phyloP scores from a whole-genome alignment of 1,140 invertebrate species.

The Cotesia glomerata region DNA sequence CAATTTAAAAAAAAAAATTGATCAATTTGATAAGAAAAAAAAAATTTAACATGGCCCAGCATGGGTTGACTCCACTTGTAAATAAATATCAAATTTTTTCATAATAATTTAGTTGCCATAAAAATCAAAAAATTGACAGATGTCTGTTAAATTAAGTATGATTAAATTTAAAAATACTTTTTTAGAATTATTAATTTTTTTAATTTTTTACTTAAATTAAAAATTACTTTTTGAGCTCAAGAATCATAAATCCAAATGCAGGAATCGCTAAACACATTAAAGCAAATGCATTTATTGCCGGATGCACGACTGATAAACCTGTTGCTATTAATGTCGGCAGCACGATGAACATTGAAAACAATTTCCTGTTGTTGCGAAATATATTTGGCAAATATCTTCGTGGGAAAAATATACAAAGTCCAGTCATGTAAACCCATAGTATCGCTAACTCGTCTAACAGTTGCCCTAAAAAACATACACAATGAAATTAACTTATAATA shows the following conservation, averaged over 20 bases:
- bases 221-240: conserved; percentile 69
- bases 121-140: too few species aligned
- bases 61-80: too few species aligned
- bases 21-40: too few species aligned
- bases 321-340: conserved; percentile 70
- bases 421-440: conserved; percentile 80
- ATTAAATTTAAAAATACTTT: too few species aligned
- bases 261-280: conserved; percentile 78
- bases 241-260: conserved; percentile 70
- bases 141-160: too few species aligned
- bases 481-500: too few species aligned
- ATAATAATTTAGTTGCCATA: too few species aligned
- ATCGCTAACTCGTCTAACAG: conserved; percentile 81
- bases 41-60: too few species aligned
- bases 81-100: too few species aligned
- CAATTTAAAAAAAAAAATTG: too few species aligned
- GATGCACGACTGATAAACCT: conserved; percentile 73
- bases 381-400: conserved; percentile 72
- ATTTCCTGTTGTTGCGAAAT: conserved; percentile 70
- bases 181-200: too few species aligned
- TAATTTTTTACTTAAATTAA: background rate
- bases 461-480: conserved; percentile 64
- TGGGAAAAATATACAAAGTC: conserved; percentile 76
- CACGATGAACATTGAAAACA: conserved; percentile 63
- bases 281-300: conserved; percentile 79